Base-by-base conservation (phyloP, 2,113 vertebrate genomes). In the Podiceps cristatus region DNA sequence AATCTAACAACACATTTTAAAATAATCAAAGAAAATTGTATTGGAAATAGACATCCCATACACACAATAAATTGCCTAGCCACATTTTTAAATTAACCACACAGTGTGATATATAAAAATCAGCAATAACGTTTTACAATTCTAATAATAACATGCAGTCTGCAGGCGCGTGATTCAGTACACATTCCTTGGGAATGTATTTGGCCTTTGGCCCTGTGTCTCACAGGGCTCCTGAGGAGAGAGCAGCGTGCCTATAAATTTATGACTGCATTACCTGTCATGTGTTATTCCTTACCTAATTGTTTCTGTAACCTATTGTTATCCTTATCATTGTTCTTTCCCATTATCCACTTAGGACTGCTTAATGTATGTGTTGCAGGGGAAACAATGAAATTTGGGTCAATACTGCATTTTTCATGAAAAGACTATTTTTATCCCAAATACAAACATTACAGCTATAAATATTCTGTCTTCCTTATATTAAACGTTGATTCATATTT, bases 301-400 rank as follows among this genome's bases (percentile, higher is more conserved):
- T 98, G 96, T 97, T 97, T 97, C 94, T 93, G 89, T 97, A 97
- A 97, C 96, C 96, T 97, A 95, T 93, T 78, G 52, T 97, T 96
- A 97, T 97, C 91, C 95, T 95, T 97, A 97, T 96, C 96, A 96
- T 97, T 97, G 95, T 91, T 96, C 91, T 94, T 97, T 90, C 74
- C 88, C 91, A 96, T 96, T 97, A 97, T 95, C 96, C 94, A 95
- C 93, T 97, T 97, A 97, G 90, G 91, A 67, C 86, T 90, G 78
- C 56, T 93, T 97, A 96, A 95, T 88, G 89, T 86, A 82, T 64
- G 78, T 86, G 63, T 91, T 87, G 78, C 56, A 87, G 71, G 28
- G 63, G 64, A 92, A 96, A 96, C 72, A 94, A 84, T 79, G 66
- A 58, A 85, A 91, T 86, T 88, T 55, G 4, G 24, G 87, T 92